Evolutionary conservation across 1,140 invertebrate species (phyloP).

Genomic region (Rhysida immarginata): DNA sequence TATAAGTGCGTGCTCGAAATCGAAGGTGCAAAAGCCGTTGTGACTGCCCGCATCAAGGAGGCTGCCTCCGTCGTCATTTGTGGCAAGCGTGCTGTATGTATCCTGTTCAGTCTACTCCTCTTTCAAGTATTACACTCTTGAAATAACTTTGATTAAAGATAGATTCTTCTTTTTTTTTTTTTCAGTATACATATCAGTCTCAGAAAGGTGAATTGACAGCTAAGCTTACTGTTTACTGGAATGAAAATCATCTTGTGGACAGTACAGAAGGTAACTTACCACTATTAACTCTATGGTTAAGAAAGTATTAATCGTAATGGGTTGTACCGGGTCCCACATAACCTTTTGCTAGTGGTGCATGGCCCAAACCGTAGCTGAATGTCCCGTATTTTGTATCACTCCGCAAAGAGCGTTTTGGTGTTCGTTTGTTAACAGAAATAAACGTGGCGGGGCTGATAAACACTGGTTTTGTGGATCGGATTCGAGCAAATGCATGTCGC

Average conservation of each 20-base stretch:
- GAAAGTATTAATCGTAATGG: neutral
- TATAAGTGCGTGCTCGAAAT: conserved; percentile 84
- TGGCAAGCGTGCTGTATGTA: conserved; percentile 59
- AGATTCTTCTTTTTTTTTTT: conserved; percentile 21
- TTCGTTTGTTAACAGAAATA: no score
- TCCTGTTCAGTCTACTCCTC: conserved; percentile 3
- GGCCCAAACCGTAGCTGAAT: no score
- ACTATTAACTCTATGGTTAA: neutral
- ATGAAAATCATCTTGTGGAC: conserved; percentile 79
- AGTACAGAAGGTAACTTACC: conserved; percentile 42
- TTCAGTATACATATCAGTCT: conserved; percentile 70
- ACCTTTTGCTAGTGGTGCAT: no score
- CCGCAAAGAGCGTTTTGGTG: no score
- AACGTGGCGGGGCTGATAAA: no score
- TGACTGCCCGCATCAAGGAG: conserved; percentile 67
- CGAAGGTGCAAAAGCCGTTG: conserved; percentile 71
- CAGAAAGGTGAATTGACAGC: conserved; percentile 71
- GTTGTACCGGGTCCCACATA: neutral
- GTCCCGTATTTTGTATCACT: no score
- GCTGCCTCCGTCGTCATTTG: conserved; percentile 53
- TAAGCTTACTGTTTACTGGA: conserved; percentile 79
- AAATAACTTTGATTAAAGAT: neutral
- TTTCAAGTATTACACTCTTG: no score
- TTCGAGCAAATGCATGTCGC: no score
- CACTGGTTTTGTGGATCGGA: no score